phyloP scores from a whole-genome alignment of 30 jellyfish, hydroid and myxozoan species.

The Sanderia malayensis region DNA sequence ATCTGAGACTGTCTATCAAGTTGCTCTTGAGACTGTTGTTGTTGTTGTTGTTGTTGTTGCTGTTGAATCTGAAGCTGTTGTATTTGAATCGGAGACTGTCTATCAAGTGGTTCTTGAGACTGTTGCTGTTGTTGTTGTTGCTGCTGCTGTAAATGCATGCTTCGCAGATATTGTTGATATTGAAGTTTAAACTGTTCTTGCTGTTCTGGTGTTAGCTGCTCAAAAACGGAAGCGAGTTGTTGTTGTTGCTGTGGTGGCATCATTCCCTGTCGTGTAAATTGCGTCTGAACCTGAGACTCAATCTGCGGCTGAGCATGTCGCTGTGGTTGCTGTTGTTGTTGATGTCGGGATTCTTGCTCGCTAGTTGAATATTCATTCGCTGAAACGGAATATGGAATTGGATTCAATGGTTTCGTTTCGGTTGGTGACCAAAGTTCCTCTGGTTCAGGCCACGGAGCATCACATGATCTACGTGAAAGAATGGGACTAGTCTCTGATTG shows the following conservation, averaged over 20 bases:
- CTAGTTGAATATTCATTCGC: background rate
- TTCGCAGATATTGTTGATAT: constrained; percentile 8
- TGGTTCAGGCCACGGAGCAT: constrained; percentile 10
- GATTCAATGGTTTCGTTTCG: background rate
- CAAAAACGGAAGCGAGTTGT: background rate
- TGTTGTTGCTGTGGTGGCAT: constrained; percentile 17
- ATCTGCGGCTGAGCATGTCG: background rate
- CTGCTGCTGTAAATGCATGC: constrained; percentile 11
- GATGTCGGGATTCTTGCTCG: background rate
- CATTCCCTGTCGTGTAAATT: background rate
- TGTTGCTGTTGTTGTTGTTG: constrained; percentile 26
- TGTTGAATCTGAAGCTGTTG: too few species aligned
- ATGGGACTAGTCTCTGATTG: background rate
- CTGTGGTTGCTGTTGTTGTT: constrained; percentile 2
- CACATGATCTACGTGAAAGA: background rate
- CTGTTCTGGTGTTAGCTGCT: too few species aligned
- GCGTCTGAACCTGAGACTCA: background rate
- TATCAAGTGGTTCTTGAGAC: background rate
- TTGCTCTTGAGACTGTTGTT: background rate
- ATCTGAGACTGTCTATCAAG: background rate
- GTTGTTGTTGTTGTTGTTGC: constrained; percentile 9
- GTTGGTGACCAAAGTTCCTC: constrained; percentile 59
- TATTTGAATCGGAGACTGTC: too few species aligned
- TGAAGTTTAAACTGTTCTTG: constrained; percentile 11
- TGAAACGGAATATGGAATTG: background rate